Conservation (phyloP, 2,113 vertebrate genomes). For the Ptyas mucosa region DNA sequence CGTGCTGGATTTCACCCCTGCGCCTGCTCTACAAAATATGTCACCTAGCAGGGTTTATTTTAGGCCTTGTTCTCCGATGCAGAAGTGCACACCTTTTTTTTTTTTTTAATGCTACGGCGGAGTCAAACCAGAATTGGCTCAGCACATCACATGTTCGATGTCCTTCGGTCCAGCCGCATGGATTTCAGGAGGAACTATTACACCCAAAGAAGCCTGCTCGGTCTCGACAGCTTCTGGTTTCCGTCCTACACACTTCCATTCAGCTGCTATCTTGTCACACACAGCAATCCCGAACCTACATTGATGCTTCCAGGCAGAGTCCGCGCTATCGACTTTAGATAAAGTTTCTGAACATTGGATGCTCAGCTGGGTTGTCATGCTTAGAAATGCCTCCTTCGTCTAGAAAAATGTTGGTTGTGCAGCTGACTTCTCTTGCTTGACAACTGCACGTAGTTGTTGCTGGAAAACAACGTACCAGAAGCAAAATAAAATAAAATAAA, state of each 20-base stretch:
- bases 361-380: not conserved
- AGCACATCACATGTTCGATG: not conserved
- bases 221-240: not conserved
- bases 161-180: not conserved
- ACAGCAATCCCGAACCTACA: not conserved
- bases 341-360: slow-evolving; percentile 21
- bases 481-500: not conserved
- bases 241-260: not conserved
- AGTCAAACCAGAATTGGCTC: not conserved
- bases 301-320: not conserved
- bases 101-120: not conserved
- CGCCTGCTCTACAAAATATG: no score
- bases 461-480: not conserved
- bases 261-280: not conserved
- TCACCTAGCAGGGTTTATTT: not conserved
- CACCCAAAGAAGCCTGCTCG: not conserved
- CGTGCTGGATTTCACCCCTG: no score
- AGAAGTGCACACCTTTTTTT: not conserved
- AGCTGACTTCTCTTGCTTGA: slow-evolving; percentile 11
- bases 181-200: not conserved
- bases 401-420: not conserved
- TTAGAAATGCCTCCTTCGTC: not conserved
- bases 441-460: slow-evolving; percentile 10
- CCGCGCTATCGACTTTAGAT: not conserved
- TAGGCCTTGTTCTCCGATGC: not conserved